Evolutionary conservation across 37 sponge, comb jelly and placozoan species (phyloP).

Genomic region (Oscarella lobularis): DNA sequence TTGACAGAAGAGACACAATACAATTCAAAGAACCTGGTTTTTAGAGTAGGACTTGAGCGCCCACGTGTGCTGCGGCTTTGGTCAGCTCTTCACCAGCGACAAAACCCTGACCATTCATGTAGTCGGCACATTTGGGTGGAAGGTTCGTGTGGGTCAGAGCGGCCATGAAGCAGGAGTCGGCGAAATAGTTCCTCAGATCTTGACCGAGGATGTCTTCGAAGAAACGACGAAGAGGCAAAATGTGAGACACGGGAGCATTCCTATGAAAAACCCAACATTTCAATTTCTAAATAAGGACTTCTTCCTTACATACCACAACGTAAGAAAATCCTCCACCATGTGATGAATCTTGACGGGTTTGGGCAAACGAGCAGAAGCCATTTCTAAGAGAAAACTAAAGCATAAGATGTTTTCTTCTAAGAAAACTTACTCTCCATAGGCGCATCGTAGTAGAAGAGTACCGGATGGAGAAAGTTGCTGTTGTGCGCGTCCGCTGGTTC

Average conservation of each 20-base stretch:
- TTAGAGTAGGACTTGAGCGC: too few species aligned
- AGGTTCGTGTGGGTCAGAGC: not conserved
- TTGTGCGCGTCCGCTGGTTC: constrained; percentile 49
- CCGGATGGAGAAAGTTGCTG: constrained; percentile 95
- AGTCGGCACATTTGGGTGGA: not conserved
- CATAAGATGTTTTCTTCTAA: too few species aligned
- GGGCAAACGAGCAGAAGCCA: too few species aligned
- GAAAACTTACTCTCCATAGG: constrained; percentile 12
- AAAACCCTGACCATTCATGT: not conserved
- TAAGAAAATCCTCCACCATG: constrained; percentile 75
- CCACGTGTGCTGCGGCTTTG: not conserved
- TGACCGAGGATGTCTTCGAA: constrained; percentile 31
- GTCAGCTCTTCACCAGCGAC: not conserved
- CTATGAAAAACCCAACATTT: too few species aligned
- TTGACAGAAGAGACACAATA: too few species aligned
- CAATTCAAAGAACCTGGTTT: too few species aligned
- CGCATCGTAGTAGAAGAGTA: constrained; percentile 71
- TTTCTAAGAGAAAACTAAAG: too few species aligned
- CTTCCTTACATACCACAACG: too few species aligned
- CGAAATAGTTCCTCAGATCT: constrained; percentile 40
- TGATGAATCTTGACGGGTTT: constrained; percentile 48
- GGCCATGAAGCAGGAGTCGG: constrained; percentile 38
- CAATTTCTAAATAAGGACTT: too few species aligned
- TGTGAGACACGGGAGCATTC: constrained; percentile 31
- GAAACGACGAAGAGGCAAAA: constrained; percentile 56